Evolutionary conservation across 2,113 vertebrate genomes (phyloP), one percentile per base, ranked within the genome.

Genomic region (Corythoichthys haematopterus): DNA sequence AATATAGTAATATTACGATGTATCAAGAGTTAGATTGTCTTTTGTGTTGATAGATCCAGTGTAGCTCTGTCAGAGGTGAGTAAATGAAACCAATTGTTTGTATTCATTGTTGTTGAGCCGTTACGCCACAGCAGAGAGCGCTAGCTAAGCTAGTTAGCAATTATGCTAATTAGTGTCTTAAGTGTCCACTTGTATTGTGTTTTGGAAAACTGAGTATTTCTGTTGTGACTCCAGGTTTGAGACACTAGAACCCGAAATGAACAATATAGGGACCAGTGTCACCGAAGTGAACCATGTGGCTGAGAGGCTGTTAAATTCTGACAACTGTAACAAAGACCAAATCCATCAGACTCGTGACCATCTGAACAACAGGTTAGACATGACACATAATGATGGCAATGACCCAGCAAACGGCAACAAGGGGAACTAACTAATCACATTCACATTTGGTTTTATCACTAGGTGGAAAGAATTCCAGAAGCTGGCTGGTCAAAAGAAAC

Each of bases 241-340:
- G 84, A 98, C 94, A 3, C 88, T 98, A 77, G 97, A 98, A 80
- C 94, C 94, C 0, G 97, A 98, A 86, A 94, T 98, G 96, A 98
- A 95, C 36, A 94, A 91, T 15, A 57, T 98, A 5, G 92, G 91
- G 0, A 85, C 87, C 0, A 93, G 95, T 2, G 91, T 98, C 13
- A 80, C 88, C 3, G 89, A 94, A 0, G 95, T 98, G 65, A 96
- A 95, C 43, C 86, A 91, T 69, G 92, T 95, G 12, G 92, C 94
- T 0, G 86, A 91, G 53, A 93, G 94, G 90, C 81, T 98, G 58
- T 88, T 93, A 68, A 88, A 82, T 64, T 90, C 93, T 0, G 93
- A 92, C 76, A 93, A 89, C 61, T 85, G 93, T 3, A 92, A 80
- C 89, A 92, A 91, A 85, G 95, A 95, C 3, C 93, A 93, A 68